Base-by-base conservation (phyloP, 2,113 vertebrate genomes). In the Galbula dea region DNA sequence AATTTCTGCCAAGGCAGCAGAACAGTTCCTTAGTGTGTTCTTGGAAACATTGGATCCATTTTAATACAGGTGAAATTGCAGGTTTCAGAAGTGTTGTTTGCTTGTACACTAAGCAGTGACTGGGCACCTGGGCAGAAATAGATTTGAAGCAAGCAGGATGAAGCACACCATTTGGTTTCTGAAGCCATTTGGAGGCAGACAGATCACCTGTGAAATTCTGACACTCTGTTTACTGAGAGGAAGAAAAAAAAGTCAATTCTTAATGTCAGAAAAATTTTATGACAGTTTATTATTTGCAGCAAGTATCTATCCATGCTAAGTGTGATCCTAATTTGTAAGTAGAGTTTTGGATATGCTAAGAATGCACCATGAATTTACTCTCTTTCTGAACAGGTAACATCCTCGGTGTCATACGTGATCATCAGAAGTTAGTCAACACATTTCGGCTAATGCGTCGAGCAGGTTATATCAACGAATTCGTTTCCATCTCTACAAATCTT, bases 401-500 rank as follows among this genome's bases (percentile, higher is more conserved):
- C 73, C 98, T 99, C 0, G 99, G 99, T 74, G 99, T 99, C 69
- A 99, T 99, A 91, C 97, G 98, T 73, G 98, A 99, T 88, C 99
- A 99, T 87, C 98, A 96, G 66, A 99, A 99, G 65, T 97, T 99
- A 46, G 98, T 99, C 83, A 97, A 95, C 96, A 99, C 99, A 0
- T 99, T 99, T 96, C 98, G 99, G 30, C 97, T 99, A 87, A 99
- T 99, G 99, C 98, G 99, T 58, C 97, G 99, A 90, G 99, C 99
- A 0, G 99, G 99, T 54, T 99, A 99, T 21, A 99, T 99, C 96
- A 99, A 99, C 6, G 99, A 99, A 92, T 99, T 99, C 43, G 99
- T 99, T 83, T 99, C 99, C 67, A 99, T 99, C 90, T 99, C 99
- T 68, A 99, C 99, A 80, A 99, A 99, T 88, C 96, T 99, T 94